phyloP scores from a whole-genome alignment of 2,113 vertebrate genomes.

The Nestor notabilis region DNA sequence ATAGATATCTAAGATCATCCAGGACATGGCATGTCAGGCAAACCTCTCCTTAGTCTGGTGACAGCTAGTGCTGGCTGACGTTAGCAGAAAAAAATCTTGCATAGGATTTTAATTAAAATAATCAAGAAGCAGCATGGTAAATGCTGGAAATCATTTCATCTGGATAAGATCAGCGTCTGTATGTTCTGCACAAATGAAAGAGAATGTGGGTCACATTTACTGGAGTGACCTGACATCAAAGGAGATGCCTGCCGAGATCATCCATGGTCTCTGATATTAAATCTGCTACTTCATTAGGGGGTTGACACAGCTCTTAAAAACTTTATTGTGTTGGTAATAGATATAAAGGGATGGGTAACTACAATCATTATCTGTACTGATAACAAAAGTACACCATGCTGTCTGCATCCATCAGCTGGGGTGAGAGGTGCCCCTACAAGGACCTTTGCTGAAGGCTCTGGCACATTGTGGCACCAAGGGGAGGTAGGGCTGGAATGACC shows the following conservation, averaged over 20 bases:
- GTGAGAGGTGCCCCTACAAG: background rate
- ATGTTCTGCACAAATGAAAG: background rate
- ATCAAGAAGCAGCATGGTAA: background rate
- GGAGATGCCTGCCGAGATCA: background rate
- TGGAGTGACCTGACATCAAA: background rate
- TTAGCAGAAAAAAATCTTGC: background rate
- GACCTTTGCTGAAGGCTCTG: background rate
- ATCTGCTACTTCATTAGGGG: background rate
- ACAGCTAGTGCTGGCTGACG: background rate
- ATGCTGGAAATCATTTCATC: background rate
- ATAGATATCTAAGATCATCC: background rate
- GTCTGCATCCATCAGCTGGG: background rate
- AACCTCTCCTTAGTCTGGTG: background rate
- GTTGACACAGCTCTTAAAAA: background rate
- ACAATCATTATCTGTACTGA: background rate
- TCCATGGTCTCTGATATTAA: background rate
- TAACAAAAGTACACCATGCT: accelerated
- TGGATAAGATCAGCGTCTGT: background rate
- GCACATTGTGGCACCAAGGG: background rate
- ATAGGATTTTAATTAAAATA: background rate
- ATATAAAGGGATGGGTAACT: background rate
- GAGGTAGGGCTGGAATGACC: background rate
- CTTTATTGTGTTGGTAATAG: background rate
- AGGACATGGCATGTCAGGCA: background rate
- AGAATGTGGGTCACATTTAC: background rate